Conservation (phyloP, 2,888 invertebrate species). For the Tetanocera ferruginea region DNA sequence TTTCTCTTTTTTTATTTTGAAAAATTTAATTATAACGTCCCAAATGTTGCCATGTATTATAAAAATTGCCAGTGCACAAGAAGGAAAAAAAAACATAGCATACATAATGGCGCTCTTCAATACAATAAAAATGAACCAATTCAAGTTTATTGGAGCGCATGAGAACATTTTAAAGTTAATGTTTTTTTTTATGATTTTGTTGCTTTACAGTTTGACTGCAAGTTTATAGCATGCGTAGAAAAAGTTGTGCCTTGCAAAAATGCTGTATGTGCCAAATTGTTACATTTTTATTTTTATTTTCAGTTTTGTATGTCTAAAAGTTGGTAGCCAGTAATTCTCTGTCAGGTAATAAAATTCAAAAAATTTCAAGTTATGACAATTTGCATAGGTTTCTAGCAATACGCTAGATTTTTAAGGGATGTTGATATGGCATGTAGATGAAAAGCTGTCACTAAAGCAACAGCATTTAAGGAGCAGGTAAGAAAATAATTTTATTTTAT, state of each 20-base stretch:
- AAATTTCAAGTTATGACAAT: too few species aligned
- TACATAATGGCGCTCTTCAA: not conserved
- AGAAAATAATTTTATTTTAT: not conserved
- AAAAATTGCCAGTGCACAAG: not conserved
- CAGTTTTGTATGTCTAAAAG: too few species aligned
- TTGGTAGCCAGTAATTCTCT: too few species aligned
- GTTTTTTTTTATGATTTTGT: not conserved
- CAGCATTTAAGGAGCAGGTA: not conserved
- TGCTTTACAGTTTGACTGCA: too few species aligned
- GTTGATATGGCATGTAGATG: not conserved
- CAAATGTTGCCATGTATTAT: not conserved
- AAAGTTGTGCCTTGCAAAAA: too few species aligned
- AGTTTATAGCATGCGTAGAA: too few species aligned
- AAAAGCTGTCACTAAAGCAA: not conserved
- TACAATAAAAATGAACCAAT: not conserved
- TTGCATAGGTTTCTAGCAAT: too few species aligned
- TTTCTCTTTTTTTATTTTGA: not conserved
- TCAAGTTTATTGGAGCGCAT: conserved; percentile 33
- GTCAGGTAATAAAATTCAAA: too few species aligned
- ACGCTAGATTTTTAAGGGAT: too few species aligned
- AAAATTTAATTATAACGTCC: conserved; percentile 26
- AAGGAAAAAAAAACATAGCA: not conserved
- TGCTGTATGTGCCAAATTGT: too few species aligned
- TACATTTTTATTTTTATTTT: too few species aligned
- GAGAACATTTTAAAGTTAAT: conserved; percentile 15